Conservation (phyloP, 92 coral and sea anemone species). For the Anthopleura xanthogrammica region DNA sequence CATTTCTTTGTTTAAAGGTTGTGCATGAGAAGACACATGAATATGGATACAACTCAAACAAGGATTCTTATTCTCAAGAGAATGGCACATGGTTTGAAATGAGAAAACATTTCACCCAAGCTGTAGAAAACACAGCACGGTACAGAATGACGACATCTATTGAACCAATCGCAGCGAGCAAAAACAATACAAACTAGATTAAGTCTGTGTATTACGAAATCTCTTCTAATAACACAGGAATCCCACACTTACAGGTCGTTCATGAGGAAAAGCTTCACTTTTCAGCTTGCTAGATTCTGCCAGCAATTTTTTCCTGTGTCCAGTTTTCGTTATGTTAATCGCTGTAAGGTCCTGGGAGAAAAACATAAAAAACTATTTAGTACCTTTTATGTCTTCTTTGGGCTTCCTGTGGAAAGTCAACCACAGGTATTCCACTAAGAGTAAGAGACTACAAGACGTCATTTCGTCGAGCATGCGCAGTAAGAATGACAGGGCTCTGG, state of each 20-base stretch:
- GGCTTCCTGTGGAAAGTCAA: background rate
- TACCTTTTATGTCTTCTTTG: background rate
- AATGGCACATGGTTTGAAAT: background rate
- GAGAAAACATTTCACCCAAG: no score
- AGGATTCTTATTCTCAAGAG: no score
- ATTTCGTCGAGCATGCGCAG: no score
- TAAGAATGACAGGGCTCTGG: no score
- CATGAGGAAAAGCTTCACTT: constrained; percentile 49
- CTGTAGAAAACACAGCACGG: background rate
- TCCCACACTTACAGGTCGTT: constrained; percentile 63
- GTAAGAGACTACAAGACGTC: background rate
- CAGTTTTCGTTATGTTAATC: constrained; percentile 73
- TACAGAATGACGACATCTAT: no score
- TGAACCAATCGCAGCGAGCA: no score
- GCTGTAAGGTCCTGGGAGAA: constrained; percentile 77
- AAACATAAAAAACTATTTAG: background rate
- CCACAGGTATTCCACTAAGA: background rate
- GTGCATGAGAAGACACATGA: no score
- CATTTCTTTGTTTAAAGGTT: no score
- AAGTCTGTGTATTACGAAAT: no score
- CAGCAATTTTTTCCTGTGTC: constrained; percentile 87
- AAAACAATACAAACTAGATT: no score
- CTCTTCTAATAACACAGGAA: background rate
- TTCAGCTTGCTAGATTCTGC: constrained; percentile 77
- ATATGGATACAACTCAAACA: no score